Evolutionary conservation across 2,888 invertebrate species (phyloP), one percentile per base, ranked within the genome.

Genomic region (Acanthosepion pharaonis): DNA sequence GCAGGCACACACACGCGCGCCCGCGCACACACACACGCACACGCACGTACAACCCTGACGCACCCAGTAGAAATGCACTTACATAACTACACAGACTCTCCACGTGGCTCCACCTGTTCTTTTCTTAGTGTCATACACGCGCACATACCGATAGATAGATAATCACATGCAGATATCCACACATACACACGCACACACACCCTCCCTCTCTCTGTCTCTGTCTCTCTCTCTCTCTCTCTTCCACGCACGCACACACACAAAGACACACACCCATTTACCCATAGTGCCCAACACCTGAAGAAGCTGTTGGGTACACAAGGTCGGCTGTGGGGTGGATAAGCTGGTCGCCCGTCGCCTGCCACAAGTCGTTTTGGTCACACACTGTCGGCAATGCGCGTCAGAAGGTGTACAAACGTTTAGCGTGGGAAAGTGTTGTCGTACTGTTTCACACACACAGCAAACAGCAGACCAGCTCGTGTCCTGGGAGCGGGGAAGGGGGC

Each of bases 331-430:
- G 25, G 48, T 33, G 92, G 51, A 33, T n/a, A 48, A 25, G 49
- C 0, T 28, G 51, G 48, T 48, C 42, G 49, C 51, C 92, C 93
- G 55, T 51, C 42, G 93, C 49, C 51, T 51, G 93, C 51, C 93
- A 93, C 55, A 93, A 93, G 93, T 92, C 92, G 92, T 78, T 78
- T 78, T 49, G 92, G 92, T 92, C 92, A 92, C 49, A 92, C 92
- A 92, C 92, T 42, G 49, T 92, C 49, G 92, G 92, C 48, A 92
- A 92, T 49, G 92, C 92, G 92, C 92, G 92, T 92, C 92, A 92
- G 42, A 92, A 92, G 42, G 49, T 92, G 49, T 1, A 28, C 78
- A n/a, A 78, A 8, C 28, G n/a, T 78, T 78, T 78, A 92, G 92
- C 92, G 92, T 92, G 92, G 92, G 92, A 92, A 92, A 92, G 92